Base-by-base conservation (phyloP, 2,113 vertebrate species). In the Chaetorhynchus papuensis region DNA sequence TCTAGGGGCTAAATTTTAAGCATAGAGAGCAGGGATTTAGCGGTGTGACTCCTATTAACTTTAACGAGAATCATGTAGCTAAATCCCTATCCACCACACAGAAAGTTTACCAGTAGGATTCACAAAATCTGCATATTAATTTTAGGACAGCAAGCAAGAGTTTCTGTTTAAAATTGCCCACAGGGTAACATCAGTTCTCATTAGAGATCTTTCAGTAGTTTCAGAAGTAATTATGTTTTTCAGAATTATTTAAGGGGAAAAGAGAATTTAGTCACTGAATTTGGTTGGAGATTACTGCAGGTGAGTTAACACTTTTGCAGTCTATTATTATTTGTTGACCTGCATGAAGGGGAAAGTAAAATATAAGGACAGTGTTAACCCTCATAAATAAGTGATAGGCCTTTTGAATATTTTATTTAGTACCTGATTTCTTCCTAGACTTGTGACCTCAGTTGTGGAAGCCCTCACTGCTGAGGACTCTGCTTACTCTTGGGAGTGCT, bases 151-250 rank as follows among this genome's bases (percentile, higher is more conserved):
- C 92, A 81, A 95, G 95, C 94, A 96, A 89, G 94, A 91, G 80
- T 90, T 95, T 77, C 95, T 87, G 69, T 96, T 96, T 89, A 94
- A 93, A 92, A 96, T 97, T 92, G 92, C 94, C 94, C 88, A 78
- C 76, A 90, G 90, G 93, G 93, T 94, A 96, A 75, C 90, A 96
- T 95, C 94, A 94, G 57, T 94, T 93, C 86, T 96, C 94, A 92
- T 96, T 96, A 96, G 96, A 90, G 94, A 92, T 86, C 92, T 92
- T 94, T 81, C 83, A 53, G 85, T 68, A 82, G 72, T 53, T 95
- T 95, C 96, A 95, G 72, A 95, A 94, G 95, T 96, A 96, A 97
- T 97, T 96, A 96, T n/a, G 80, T 20, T 84, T 94, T 93, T 92
- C 86, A 90, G 57, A 93, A 92, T 90, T 96, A 96, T 97, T 97